Conservation (phyloP, 2,888 invertebrate species). For the Rambutsinella grinnellia region DNA sequence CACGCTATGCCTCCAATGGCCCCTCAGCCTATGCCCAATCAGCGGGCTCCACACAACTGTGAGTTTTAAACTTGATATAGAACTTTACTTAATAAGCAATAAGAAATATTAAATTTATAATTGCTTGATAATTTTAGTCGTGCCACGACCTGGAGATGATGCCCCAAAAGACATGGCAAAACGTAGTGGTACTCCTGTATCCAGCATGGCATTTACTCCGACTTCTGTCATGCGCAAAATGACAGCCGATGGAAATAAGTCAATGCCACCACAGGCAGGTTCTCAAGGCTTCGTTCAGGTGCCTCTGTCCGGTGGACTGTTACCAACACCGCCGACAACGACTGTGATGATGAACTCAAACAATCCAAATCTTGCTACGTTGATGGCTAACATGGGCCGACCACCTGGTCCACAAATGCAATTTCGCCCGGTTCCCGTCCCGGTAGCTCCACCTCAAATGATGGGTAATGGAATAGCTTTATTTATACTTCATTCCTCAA, state of each 20-base stretch:
- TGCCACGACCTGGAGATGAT: conserved; percentile 27
- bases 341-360: conserved; percentile 49
- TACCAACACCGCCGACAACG: conserved; percentile 38
- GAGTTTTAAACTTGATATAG: conserved; percentile 3
- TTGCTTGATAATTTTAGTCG: conserved; percentile 30
- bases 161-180: conserved; percentile 45
- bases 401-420: conserved; percentile 21
- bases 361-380: conserved; percentile 47
- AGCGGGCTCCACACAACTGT: conserved; percentile 24
- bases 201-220: conserved; percentile 81
- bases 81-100: not conserved
- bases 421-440: conserved; percentile 28
- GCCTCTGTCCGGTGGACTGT: conserved; percentile 26
- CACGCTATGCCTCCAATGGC: conserved; percentile 17
- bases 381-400: conserved; percentile 51
- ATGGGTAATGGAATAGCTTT: conserved; percentile 23
- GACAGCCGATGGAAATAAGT: conserved; percentile 79
- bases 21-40: conserved; percentile 39
- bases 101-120: not conserved
- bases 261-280: conserved; percentile 76
- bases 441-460: conserved; percentile 21
- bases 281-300: conserved; percentile 70
- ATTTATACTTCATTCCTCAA: not conserved
- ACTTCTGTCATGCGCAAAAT: conserved; percentile 94
- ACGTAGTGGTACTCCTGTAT: conserved; percentile 75